Base-by-base conservation (phyloP, 2,888 invertebrate species). In the Enchytraeus crypticus region DNA sequence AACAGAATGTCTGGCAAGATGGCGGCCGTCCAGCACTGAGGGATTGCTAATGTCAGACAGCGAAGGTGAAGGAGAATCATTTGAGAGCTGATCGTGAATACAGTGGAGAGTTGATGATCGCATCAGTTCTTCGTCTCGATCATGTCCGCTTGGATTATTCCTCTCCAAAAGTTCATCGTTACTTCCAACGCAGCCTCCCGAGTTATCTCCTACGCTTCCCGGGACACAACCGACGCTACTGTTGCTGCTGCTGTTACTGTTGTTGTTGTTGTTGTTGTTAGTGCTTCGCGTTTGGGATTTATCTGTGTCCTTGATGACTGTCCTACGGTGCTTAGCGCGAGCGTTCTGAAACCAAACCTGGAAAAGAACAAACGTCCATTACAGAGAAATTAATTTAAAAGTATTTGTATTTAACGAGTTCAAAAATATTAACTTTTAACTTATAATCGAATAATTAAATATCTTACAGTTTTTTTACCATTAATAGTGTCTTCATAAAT, bases 291-390 rank as follows among this genome's bases (percentile, higher is more conserved):
- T 29, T 33, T 53, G 59, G n/a, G 34, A 38, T 54, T 62, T 62
- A 38, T 62, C 62, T 8, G 58, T 27, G 8, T 62, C 62, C 49
- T 62, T 62, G 33, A 62, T 54, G 21, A 57, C 62, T 1, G 62
- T 95, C 57, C 97, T 85, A 69, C 98, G 86, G 89, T 93, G 97
- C 82, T 98, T 98, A 43, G 97, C 98, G 57, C 97, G 84, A 0
- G 97, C 96, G 78, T 98, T 98, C 85, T 98, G 97, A 80, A 97
- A 97, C 97, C 97, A 97, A 1, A 97, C 96, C 95, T 97, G 85
- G 4, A 53, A 55, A 38, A 58, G 5, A 27, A 2, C 54, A n/a
- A 53, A 30, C 3, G 18, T 32, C 18, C 4, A 34, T 1, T 14
- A 34, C 54, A 21, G 30, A n/a, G 14, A 5, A 29, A 53, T 3